Percentiles rank a stretch among this genome's conserved stretches.
phyloP scores from a whole-genome alignment of 1,140 invertebrate genomes.

The Nephotettix cincticeps region DNA sequence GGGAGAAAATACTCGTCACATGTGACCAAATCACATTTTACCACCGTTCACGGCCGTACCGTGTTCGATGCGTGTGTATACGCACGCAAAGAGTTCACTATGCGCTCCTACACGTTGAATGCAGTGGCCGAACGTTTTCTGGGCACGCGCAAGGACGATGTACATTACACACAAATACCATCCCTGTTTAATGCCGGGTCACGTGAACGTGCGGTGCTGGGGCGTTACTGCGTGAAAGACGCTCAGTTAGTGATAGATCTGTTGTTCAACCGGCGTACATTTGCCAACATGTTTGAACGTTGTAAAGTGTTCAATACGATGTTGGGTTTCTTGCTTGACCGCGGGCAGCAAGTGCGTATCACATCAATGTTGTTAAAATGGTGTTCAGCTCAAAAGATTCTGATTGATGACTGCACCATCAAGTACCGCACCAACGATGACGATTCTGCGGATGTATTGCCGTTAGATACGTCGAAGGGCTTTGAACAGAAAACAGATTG shows the following conservation, averaged over 20 bases:
- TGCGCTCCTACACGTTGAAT: conserved; percentile 12
- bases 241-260: neutral
- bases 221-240: conserved; percentile 9
- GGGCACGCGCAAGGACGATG: neutral
- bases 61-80: neutral
- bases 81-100: neutral
- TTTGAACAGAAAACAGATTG: no score
- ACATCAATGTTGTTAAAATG: neutral
- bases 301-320: neutral
- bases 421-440: neutral
- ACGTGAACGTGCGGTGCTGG: neutral
- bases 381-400: neutral
- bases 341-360: neutral
- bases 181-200: neutral
- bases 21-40: neutral
- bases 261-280: neutral
- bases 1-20: neutral
- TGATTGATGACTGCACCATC: neutral
- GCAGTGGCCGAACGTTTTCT: neutral
- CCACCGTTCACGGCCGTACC: neutral
- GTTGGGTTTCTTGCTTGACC: neutral
- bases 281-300: neutral
- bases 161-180: neutral
- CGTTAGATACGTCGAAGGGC: no score
- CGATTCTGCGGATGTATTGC: neutral